A percentile compares a stretch with the other conserved stretches of the same genome.
Evolutionary conservation across 37 sponge, comb jelly and placozoan species (phyloP).

Genomic region (Chondrilla cf. caribensis): DNA sequence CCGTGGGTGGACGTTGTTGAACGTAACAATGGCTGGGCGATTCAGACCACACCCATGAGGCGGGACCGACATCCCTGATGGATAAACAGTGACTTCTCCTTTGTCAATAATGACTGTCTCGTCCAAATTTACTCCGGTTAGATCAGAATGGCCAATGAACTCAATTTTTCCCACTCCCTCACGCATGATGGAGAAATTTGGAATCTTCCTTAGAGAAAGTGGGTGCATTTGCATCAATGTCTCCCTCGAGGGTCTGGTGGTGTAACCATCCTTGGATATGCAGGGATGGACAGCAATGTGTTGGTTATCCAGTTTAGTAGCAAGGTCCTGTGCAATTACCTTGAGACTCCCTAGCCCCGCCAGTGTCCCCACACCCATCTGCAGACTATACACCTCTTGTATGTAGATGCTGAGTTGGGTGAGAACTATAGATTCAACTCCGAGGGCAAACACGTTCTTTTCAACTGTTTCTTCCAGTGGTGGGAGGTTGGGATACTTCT

Average conservation of each 20-base stretch:
- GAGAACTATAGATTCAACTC: not conserved
- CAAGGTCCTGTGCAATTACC: not conserved
- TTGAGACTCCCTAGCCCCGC: not conserved
- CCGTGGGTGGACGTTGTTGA: constrained; percentile 12
- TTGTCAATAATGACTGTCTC: constrained; percentile 24
- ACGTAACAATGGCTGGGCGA: constrained; percentile 28
- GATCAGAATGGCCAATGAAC: constrained; percentile 17
- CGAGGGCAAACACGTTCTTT: constrained; percentile 10
- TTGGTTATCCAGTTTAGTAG: not conserved
- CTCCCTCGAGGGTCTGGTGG: constrained; percentile 14
- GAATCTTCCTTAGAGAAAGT: not conserved
- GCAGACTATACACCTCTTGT: not conserved
- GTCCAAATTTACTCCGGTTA: constrained; percentile 17
- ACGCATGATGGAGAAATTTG: constrained; percentile 25
- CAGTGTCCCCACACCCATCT: not conserved
- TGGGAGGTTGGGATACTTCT: not conserved
- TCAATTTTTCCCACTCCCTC: constrained; percentile 6
- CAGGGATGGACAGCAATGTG: not conserved
- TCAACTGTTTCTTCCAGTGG: not conserved
- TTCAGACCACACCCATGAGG: constrained; percentile 18
- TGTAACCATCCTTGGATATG: constrained; percentile 26
- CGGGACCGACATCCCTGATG: constrained; percentile 1
- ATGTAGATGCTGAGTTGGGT: not conserved
- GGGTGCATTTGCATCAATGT: not conserved
- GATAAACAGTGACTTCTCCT: constrained; percentile 16